Evolutionary conservation across 2,113 vertebrate species (phyloP), one percentile per base, ranked within the genome.

Genomic region (Grus americana): DNA sequence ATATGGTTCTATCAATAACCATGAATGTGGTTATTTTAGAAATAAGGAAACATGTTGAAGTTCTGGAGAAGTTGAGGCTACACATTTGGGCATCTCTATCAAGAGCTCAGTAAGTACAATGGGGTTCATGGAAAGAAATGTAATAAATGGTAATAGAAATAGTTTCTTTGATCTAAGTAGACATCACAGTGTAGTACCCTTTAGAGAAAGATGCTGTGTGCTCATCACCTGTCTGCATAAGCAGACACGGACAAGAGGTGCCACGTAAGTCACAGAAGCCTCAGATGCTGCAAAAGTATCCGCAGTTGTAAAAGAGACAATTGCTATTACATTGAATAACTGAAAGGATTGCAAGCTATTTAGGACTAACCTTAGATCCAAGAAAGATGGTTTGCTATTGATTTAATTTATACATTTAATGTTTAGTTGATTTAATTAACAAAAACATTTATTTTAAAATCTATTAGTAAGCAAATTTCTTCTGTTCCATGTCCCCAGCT

Each of bases 51-150:
- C 66, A 18, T 68, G 21, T 3, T 38, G 21, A 4, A 80, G 75
- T 96, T 93, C 90, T 97, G 80, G 36, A 58, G 61, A 50, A 7
- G 5, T 63, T 97, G 79, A 95, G 92, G 27, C 3, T n/a, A 22
- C 44, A 73, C 5, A 6, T 92, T 66, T 93, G 73, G 91, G 2
- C 24, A 21, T 95, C 34, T 42, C 21, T 96, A 9, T 92, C 94
- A 88, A 82, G 50, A 79, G 80, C 94, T 85, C 6, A 32, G 97
- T 97, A 95, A 96, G 95, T 97, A 94, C 15, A 52, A 5, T 27
- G 40, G 34, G 26, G 3, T 70, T 88, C 12, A 40, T 46, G 22
- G 59, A 71, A 79, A 67, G 12, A 93, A 86, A n/a, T 42, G 10
- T 57, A 80, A 55, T 49, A 70, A 66, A 66, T 47, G 34, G 12